Conservation (phyloP, 2,797 vertebrate species). For the Gymnocypris eckloni region DNA sequence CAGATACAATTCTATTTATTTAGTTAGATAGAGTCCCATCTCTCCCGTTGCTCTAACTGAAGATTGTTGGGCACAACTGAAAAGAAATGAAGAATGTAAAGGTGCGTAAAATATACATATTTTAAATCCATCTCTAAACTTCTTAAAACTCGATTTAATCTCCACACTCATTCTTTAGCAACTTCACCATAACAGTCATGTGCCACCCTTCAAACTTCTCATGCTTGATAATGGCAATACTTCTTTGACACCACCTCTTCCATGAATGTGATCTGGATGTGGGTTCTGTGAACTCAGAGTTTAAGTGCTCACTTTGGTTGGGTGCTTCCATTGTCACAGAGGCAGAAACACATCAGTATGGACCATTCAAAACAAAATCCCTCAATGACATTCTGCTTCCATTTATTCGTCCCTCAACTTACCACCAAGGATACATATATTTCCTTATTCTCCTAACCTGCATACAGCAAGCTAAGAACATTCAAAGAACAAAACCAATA, state of each 20-base stretch:
- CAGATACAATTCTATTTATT: conserved; percentile 67
- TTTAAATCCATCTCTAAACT: conserved; percentile 53
- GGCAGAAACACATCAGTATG: conserved; percentile 15
- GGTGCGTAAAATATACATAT: conserved; percentile 59
- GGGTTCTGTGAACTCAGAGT: conserved; percentile 12
- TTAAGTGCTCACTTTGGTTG: conserved; percentile 49
- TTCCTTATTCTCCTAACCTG: conserved; percentile 46
- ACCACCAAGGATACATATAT: conserved; percentile 45
- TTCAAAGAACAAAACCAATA: conserved; percentile 18
- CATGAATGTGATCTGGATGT: conserved; percentile 7
- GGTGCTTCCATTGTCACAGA: conserved; percentile 10
- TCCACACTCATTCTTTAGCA: conserved; percentile 41
- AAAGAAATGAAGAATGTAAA: conserved; percentile 57
- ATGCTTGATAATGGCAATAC: background rate
- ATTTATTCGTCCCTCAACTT: conserved; percentile 21
- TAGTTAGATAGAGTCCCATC: conserved; percentile 61
- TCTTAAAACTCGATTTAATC: conserved; percentile 28
- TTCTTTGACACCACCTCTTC: conserved; percentile 10
- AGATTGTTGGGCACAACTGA: conserved; percentile 71
- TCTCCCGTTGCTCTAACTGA: conserved; percentile 63
- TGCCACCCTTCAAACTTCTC: conserved; percentile 22
- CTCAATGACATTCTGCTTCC: conserved; percentile 31
- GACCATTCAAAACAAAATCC: conserved; percentile 23
- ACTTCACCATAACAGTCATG: conserved; percentile 39
- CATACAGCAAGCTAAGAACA: conserved; percentile 35